A percentile compares a stretch with the other conserved stretches of the same genome.
These are phyloP conservation scores for Hydropsyche betteni DNA, from an alignment of 2,888 invertebrate genomes.

Conservation along the genomic window DNA sequence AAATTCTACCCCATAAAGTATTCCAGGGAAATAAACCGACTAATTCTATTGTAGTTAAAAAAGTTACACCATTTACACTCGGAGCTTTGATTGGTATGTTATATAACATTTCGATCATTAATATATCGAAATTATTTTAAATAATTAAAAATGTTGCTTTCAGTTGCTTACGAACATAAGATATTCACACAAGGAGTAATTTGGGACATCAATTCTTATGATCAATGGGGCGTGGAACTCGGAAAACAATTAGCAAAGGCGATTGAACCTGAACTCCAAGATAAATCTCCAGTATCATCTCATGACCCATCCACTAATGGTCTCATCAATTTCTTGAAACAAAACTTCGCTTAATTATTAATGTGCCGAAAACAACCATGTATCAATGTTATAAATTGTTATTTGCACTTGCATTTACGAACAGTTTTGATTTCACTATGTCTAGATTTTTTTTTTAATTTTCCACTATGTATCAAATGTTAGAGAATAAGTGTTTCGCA, in stretches of 20 bases:
- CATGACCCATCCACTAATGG: constrained; percentile 98
- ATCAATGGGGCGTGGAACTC: constrained; percentile 99
- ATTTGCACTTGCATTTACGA: too few relatives aligned
- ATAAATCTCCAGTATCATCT: constrained; percentile 70
- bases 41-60: constrained; percentile 93
- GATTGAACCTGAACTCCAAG: constrained; percentile 93
- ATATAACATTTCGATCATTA: too few relatives aligned
- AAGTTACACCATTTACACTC: constrained; percentile 90
- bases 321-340: constrained; percentile 93
- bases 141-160: constrained; percentile 53
- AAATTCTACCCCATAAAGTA: constrained; percentile 93
- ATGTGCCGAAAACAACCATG: not conserved
- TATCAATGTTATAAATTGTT: not conserved
- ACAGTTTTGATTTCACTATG: not conserved
- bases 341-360: constrained; percentile 60
- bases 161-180: constrained; percentile 98
- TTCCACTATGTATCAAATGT: not conserved
- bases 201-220: constrained; percentile 99
- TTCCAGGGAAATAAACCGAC: constrained; percentile 98
- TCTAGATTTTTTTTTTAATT: constrained; percentile 8
- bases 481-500: too few relatives aligned
- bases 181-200: constrained; percentile 98
- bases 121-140: too few relatives aligned
- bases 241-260: constrained; percentile 98
- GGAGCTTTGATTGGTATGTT: constrained; percentile 89